A percentile compares a stretch with the other conserved stretches of the same genome.
phyloP scores from a whole-genome alignment of 1,140 invertebrate species.

The Philopotamus ludificatus region DNA sequence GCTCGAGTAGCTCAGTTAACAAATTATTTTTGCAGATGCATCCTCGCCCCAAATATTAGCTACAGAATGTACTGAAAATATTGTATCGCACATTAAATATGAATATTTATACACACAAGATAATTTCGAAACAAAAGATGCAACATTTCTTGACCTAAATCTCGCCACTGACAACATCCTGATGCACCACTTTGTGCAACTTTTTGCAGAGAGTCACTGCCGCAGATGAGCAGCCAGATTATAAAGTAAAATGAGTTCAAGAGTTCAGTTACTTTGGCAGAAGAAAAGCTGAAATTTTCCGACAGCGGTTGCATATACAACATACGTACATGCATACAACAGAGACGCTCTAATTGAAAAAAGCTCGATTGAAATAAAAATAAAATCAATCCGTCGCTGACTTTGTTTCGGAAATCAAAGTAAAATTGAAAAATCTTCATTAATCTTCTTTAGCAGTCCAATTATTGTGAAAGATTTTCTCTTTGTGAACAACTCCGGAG shows the following conservation, averaged over 20 bases:
- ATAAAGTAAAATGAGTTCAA: conserved; percentile 27
- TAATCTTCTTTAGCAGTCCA: too few relatives aligned
- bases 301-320: too few relatives aligned
- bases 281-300: neutral
- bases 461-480: too few relatives aligned
- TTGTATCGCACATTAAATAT: too few relatives aligned
- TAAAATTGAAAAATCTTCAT: too few relatives aligned
- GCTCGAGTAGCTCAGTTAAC: neutral
- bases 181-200: neutral
- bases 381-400: too few relatives aligned
- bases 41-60: too few relatives aligned
- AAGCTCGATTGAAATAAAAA: neutral
- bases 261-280: conserved; percentile 14
- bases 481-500: too few relatives aligned
- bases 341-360: neutral
- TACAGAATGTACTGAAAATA: too few relatives aligned
- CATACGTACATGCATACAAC: neutral
- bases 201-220: conserved; percentile 1
- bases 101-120: too few relatives aligned
- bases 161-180: neutral
- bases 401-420: too few relatives aligned
- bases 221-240: conserved; percentile 12
- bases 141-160: conserved; percentile 19
- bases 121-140: too few relatives aligned
- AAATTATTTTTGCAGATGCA: neutral